Evolutionary conservation across 2,113 vertebrate species (phyloP).

Genomic region (Nerophis lumbriciformis): DNA sequence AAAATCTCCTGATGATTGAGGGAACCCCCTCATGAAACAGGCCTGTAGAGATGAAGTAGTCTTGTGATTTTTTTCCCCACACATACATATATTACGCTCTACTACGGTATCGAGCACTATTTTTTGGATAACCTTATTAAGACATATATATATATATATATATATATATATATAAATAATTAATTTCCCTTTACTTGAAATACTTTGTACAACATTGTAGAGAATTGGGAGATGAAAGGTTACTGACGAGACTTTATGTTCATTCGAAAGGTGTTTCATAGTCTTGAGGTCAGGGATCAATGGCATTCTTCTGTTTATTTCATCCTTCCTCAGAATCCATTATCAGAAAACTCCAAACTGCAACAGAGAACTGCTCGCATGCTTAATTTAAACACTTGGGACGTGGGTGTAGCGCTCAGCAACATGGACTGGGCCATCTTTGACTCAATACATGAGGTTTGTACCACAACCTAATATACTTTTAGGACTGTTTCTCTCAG

Average conservation of each 20-base stretch:
- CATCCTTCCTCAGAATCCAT: slow-evolving; percentile 71
- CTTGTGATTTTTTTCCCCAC: too few relatives aligned
- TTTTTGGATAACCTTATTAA: too few relatives aligned
- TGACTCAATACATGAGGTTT: slow-evolving; percentile 89
- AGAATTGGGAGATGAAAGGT: background rate
- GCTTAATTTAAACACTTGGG: slow-evolving; percentile 94
- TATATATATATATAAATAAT: too few relatives aligned
- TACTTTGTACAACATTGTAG: background rate
- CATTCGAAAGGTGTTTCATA: too few relatives aligned
- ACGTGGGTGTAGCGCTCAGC: slow-evolving; percentile 87
- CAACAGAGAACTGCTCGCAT: slow-evolving; percentile 83
- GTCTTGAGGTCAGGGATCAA: too few relatives aligned
- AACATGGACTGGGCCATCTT: slow-evolving; percentile 94
- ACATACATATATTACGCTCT: too few relatives aligned
- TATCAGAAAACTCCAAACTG: slow-evolving; percentile 83
- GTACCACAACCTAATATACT: slow-evolving; percentile 12
- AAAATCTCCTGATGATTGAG: too few relatives aligned
- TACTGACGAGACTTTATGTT: background rate
- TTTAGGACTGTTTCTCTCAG: background rate
- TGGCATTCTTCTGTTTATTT: background rate
- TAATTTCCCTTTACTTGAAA: background rate
- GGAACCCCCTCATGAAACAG: too few relatives aligned
- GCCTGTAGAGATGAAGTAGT: too few relatives aligned
- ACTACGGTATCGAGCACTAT: too few relatives aligned
- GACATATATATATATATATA: too few relatives aligned